phyloP scores from a whole-genome alignment of 2,113 vertebrate species.

The Eleginops maclovinus region DNA sequence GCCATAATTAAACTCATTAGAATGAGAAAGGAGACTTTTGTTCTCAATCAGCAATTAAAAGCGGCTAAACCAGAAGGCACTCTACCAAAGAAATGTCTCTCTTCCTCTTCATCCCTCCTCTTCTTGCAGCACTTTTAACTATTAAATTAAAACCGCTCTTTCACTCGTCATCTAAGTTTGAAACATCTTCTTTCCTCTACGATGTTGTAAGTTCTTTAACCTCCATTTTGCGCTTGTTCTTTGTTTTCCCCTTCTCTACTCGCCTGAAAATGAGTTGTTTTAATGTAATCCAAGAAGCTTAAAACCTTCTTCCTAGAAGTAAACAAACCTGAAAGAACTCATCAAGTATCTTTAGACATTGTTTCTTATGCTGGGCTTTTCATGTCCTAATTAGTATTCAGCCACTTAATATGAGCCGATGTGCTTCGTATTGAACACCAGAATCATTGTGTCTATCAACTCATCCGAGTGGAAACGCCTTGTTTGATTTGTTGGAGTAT shows the following conservation, averaged over 20 bases:
- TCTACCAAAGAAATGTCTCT: conserved; percentile 35
- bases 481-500: conserved; percentile 29
- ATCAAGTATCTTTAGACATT: not conserved
- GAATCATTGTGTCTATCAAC: not conserved
- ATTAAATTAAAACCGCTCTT: conserved; percentile 1
- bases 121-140: conserved; percentile 15
- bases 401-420: conserved; percentile 1
- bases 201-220: not conserved
- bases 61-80: conserved; percentile 48
- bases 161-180: not conserved
- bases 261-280: not conserved
- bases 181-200: not conserved
- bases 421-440: not conserved
- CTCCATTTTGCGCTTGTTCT: not conserved
- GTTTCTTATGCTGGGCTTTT: conserved; percentile 8
- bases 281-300: not conserved
- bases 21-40: conserved; percentile 69
- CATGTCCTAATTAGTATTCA: not conserved
- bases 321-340: conserved; percentile 21
- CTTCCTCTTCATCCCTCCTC: not conserved
- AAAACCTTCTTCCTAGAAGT: conserved; percentile 12
- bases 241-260: not conserved
- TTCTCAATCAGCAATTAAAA: conserved; percentile 63
- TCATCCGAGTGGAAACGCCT: conserved; percentile 9
- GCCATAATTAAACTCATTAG: conserved; percentile 75